phyloP scores from a whole-genome alignment of 1,140 invertebrate species.

The Drosophila busckii region DNA sequence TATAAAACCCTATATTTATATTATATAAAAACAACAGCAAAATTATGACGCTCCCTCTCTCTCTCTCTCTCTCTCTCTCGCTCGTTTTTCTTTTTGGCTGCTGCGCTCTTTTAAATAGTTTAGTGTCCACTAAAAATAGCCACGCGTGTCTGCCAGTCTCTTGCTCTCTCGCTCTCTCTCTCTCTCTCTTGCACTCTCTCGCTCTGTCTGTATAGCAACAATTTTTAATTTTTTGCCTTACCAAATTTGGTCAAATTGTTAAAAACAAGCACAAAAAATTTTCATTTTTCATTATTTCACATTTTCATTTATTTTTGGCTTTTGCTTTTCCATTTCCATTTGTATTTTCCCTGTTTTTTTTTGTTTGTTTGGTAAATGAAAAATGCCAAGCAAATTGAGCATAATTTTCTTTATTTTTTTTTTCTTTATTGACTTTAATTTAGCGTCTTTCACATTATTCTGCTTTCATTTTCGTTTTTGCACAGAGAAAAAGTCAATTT shows the following conservation, averaged over 20 bases:
- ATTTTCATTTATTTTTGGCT: background rate
- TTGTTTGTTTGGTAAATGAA: background rate
- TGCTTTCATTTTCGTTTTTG: slow-evolving; percentile 13
- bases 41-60: slow-evolving; percentile 2
- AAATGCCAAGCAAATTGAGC: background rate
- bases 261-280: slow-evolving; percentile 47
- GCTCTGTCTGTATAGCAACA: background rate
- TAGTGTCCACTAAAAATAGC: slow-evolving; percentile 71
- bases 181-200: background rate
- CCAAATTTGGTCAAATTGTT: slow-evolving; percentile 72
- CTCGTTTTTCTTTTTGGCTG: background rate
- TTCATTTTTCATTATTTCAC: background rate
- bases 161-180: slow-evolving; percentile 20
- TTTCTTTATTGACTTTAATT: background rate
- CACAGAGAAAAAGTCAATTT: slow-evolving; percentile 15
- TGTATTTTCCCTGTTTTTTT: background rate
- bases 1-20: slow-evolving; percentile 29
- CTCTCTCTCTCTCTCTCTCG: background rate
- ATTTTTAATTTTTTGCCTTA: slow-evolving; percentile 26
- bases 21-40: no score
- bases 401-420: background rate
- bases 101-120: slow-evolving; percentile 49
- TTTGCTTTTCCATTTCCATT: background rate
- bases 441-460: no score
- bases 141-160: no score